A percentile compares a stretch with the other conserved stretches of the same genome.
phyloP scores from a whole-genome alignment of 2,888 invertebrate species.

The Conops quadrifasciatus region DNA sequence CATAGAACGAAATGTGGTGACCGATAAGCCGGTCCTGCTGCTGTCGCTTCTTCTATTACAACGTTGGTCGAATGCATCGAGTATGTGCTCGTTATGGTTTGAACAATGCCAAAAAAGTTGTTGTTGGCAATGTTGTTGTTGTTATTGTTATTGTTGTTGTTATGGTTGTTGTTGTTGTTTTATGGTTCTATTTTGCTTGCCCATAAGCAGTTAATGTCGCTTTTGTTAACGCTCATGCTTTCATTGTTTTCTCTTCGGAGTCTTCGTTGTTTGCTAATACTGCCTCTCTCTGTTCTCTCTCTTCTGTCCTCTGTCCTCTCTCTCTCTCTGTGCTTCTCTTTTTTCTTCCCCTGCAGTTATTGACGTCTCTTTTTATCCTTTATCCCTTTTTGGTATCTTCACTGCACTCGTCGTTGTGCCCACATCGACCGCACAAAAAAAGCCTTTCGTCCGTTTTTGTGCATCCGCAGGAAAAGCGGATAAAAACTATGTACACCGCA shows the following conservation, averaged over 20 bases:
- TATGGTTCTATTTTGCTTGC: background rate
- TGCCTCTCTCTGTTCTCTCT: background rate
- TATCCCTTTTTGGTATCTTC: background rate
- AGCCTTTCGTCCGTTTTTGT: background rate
- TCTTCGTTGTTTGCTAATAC: too few species aligned
- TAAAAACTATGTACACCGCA: background rate
- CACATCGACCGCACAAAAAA: too few species aligned
- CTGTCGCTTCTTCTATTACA: too few species aligned
- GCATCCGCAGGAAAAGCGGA: constrained; percentile 14
- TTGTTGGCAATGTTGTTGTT: background rate
- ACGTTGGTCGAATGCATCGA: constrained; percentile 3
- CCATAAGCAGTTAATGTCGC: too few species aligned
- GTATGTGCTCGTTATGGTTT: background rate
- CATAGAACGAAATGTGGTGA: too few species aligned
- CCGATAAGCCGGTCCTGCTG: too few species aligned
- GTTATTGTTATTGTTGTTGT: background rate
- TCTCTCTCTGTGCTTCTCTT: background rate
- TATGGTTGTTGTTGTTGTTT: background rate
- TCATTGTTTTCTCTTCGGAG: too few species aligned
- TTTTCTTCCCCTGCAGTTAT: background rate
- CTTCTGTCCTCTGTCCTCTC: background rate
- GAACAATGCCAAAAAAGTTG: background rate
- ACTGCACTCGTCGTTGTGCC: background rate
- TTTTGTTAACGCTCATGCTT: too few species aligned
- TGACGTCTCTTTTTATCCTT: background rate